Conservation (phyloP, 2,113 vertebrate species). For the Motacilla alba region DNA sequence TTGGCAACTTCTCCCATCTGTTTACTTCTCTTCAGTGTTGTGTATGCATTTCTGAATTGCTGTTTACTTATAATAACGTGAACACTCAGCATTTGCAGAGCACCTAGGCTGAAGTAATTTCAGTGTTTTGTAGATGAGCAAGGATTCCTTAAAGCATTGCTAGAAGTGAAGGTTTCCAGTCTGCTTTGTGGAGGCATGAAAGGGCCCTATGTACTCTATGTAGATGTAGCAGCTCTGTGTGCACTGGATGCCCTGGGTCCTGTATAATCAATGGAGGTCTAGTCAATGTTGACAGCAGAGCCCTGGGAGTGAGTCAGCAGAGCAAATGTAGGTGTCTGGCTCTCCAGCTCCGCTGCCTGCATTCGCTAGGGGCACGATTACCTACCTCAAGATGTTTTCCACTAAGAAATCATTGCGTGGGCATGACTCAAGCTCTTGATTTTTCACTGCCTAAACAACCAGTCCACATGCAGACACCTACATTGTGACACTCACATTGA, state of each 20-base stretch:
- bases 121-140: neutral
- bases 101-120: neutral
- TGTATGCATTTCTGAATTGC: neutral
- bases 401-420: slow-evolving; percentile 20
- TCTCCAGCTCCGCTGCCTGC: slow-evolving; percentile 12
- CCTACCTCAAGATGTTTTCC: neutral
- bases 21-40: slow-evolving; percentile 6
- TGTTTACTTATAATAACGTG: neutral
- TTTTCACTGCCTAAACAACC: slow-evolving; percentile 54
- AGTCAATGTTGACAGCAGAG: neutral
- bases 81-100: neutral
- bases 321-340: slow-evolving; percentile 32
- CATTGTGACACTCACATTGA: neutral
- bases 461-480: slow-evolving; percentile 37
- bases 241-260: neutral
- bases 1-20: slow-evolving; percentile 54
- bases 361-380: neutral
- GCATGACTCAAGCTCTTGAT: slow-evolving; percentile 23
- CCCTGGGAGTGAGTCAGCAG: neutral
- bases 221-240: neutral
- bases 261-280: neutral
- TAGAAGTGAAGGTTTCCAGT: neutral
- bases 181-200: neutral
- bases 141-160: neutral
- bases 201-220: accelerated